phyloP scores from a whole-genome alignment of 1,140 invertebrate species.

The Heliconius hewitsoni region DNA sequence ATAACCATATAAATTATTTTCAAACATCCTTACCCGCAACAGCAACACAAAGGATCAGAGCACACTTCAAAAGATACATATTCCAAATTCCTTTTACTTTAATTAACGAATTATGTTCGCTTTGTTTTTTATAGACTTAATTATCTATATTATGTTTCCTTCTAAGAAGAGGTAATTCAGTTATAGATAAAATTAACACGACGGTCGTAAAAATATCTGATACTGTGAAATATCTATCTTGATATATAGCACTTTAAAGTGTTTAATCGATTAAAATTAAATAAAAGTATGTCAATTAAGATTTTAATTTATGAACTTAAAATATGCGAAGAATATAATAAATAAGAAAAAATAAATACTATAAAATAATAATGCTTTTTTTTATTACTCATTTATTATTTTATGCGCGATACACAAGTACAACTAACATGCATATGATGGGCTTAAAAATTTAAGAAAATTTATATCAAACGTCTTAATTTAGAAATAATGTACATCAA shows the following conservation, averaged over 20 bases:
- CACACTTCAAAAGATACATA: constrained; percentile 42
- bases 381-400: too few relatives aligned
- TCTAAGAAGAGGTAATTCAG: constrained; percentile 24
- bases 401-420: too few relatives aligned
- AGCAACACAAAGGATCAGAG: constrained; percentile 47
- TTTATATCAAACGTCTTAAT: too few relatives aligned
- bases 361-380: too few relatives aligned
- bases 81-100: constrained; percentile 17
- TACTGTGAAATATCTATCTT: neutral
- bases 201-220: constrained; percentile 22
- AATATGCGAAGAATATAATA: too few relatives aligned
- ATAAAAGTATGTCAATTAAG: neutral
- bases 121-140: constrained; percentile 32
- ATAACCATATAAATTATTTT: too few relatives aligned
- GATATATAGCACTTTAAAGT: neutral
- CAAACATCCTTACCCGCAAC: constrained; percentile 45
- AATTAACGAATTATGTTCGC: neutral
- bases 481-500: too few relatives aligned
- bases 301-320: too few relatives aligned
- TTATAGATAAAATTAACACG: constrained; percentile 23
- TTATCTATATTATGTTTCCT: constrained; percentile 24
- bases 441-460: too few relatives aligned
- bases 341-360: too few relatives aligned
- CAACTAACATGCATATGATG: too few relatives aligned
- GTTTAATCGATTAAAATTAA: neutral